Percentiles rank a stretch among this genome's conserved stretches.
These are phyloP conservation scores for Calameuta idolon DNA, from an alignment of 2,888 invertebrate genomes.

Conservation along the genomic window DNA sequence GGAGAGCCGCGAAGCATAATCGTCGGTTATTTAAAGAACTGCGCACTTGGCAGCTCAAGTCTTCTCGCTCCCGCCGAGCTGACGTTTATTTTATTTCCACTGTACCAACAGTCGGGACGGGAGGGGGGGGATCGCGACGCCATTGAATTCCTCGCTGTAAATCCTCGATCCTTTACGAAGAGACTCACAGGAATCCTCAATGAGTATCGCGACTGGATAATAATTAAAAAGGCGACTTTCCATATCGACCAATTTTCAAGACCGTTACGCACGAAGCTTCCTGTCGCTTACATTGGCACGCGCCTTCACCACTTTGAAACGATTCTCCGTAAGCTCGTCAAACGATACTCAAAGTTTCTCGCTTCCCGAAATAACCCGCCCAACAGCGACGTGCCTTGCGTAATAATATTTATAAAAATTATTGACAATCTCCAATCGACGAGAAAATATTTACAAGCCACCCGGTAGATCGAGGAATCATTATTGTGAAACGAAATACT, in stretches of 20 bases:
- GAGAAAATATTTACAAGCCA: too few relatives aligned
- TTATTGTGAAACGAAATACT: too few relatives aligned
- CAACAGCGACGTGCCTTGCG: background rate
- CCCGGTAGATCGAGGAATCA: background rate
- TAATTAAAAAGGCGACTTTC: background rate
- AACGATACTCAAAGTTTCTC: background rate
- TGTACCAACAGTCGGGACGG: background rate
- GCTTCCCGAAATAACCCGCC: background rate
- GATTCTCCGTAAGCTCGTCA: background rate
- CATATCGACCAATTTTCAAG: background rate
- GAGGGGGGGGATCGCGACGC: background rate
- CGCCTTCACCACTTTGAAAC: background rate
- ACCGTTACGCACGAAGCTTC: background rate
- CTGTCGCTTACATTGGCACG: background rate
- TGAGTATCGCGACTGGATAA: background rate
- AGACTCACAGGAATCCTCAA: background rate
- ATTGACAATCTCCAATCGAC: background rate
- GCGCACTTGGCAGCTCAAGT: slow-evolving; percentile 3
- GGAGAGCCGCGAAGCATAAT: background rate
- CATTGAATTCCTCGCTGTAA: background rate
- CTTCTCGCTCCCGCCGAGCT: background rate
- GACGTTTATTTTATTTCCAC: background rate
- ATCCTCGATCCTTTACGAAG: background rate
- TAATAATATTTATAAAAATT: background rate
- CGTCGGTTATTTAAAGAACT: slow-evolving; percentile 1